Evolutionary conservation across 2,113 vertebrate species (phyloP).

Genomic region (Actenoides lindsayi): DNA sequence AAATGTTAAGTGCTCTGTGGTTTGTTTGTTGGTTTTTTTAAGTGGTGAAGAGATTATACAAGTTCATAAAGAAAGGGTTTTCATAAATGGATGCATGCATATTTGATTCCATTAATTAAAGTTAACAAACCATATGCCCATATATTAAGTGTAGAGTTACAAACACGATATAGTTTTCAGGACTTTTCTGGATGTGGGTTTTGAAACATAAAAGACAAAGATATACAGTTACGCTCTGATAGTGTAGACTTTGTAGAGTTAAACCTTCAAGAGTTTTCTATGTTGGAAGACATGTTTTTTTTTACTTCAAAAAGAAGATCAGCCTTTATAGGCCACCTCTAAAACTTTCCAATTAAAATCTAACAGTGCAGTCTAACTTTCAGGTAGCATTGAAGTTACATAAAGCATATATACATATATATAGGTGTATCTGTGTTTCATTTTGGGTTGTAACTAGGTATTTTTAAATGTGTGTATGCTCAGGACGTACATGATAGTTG

Average conservation of each 20-base stretch:
- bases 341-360: not conserved
- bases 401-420: not conserved
- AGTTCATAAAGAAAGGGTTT: not conserved
- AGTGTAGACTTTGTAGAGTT: not conserved
- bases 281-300: not conserved
- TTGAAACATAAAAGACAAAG: not conserved
- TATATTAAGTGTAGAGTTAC: not conserved
- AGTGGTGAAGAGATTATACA: constrained; percentile 19
- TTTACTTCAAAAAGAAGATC: not conserved
- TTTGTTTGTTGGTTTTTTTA: constrained; percentile 50
- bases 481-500: rapidly evolving
- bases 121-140: not conserved
- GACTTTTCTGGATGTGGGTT: not conserved
- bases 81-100: not conserved
- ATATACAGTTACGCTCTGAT: not conserved
- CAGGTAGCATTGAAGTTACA: not conserved
- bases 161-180: not conserved
- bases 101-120: constrained; percentile 49
- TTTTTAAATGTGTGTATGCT: not conserved
- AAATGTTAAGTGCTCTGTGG: constrained; percentile 39
- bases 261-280: too few relatives aligned
- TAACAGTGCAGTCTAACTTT: not conserved
- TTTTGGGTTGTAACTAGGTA: not conserved
- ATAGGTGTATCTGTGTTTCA: not conserved
- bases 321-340: not conserved